phyloP scores from a whole-genome alignment of 2,797 vertebrate species.

The Oreonectes daqikongensis region DNA sequence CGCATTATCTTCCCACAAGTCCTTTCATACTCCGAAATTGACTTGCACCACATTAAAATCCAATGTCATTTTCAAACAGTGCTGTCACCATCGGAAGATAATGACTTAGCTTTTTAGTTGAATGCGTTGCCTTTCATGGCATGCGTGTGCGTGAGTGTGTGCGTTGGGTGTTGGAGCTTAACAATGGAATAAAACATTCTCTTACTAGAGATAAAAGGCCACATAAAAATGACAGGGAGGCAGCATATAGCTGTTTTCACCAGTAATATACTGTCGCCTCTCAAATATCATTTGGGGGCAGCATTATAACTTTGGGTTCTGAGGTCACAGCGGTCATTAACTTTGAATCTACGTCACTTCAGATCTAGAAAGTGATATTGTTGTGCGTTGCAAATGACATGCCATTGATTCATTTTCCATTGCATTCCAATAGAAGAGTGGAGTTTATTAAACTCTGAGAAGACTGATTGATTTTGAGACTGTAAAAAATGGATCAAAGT shows the following conservation, averaged over 20 bases:
- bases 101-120: conserved; percentile 67
- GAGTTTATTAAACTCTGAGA: conserved; percentile 34
- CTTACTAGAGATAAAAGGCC: conserved; percentile 50
- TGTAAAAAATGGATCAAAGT: conserved; percentile 40
- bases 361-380: conserved; percentile 37
- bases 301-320: conserved; percentile 32
- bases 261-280: conserved; percentile 32
- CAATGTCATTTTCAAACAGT: conserved; percentile 70
- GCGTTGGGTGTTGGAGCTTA: conserved; percentile 47
- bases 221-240: conserved; percentile 33
- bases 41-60: conserved; percentile 66
- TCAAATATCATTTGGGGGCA: conserved; percentile 38
- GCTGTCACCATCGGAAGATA: conserved; percentile 67
- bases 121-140: conserved; percentile 45
- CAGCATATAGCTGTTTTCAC: conserved; percentile 39
- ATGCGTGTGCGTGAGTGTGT: not conserved
- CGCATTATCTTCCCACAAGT: conserved; percentile 60
- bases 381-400: conserved; percentile 40
- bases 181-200: conserved; percentile 55
- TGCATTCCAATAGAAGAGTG: conserved; percentile 1
- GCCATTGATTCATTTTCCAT: conserved; percentile 31
- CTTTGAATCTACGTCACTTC: conserved; percentile 37
- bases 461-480: conserved; percentile 42
- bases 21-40: conserved; percentile 61
- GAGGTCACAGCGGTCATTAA: conserved; percentile 47